Conservation (phyloP, 2,113 vertebrate species). For the Bos javanicus region DNA sequence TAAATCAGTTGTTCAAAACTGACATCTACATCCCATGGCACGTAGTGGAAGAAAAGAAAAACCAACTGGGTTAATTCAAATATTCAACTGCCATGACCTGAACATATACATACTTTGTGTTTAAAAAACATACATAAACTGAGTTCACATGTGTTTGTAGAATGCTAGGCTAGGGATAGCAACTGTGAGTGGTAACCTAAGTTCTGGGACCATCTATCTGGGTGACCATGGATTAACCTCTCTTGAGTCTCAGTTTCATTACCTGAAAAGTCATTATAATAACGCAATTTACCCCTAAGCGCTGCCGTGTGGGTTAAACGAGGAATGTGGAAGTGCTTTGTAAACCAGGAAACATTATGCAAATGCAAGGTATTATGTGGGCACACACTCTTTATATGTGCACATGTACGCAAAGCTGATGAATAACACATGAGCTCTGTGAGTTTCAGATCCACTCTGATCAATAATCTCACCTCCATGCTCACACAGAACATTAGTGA, state of each 20-base stretch:
- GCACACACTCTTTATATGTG: not conserved
- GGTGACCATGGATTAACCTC: not conserved
- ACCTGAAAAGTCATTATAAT: not conserved
- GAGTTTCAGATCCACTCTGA: not conserved
- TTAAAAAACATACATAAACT: not conserved
- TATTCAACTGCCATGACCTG: not conserved
- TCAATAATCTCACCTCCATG: slow-evolving; percentile 34
- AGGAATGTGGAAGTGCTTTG: not conserved
- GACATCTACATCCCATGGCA: not conserved
- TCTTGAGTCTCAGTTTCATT: not conserved
- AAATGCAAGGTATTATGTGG: not conserved
- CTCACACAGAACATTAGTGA: not conserved
- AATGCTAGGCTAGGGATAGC: not conserved
- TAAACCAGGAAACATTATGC: not conserved
- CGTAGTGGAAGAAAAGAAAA: not conserved
- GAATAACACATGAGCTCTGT: slow-evolving; percentile 27
- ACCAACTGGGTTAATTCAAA: not conserved
- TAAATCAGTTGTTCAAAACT: not conserved
- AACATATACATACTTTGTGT: not conserved
- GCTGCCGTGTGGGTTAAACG: not conserved
- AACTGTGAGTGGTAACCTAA: not conserved
- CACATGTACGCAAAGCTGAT: not conserved
- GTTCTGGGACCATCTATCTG: not conserved
- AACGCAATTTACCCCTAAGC: not conserved
- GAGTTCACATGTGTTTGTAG: not conserved